A percentile compares a stretch with the other conserved stretches of the same genome.
These are phyloP conservation scores for Recurvirostra avosetta DNA, from an alignment of 2,113 vertebrate species.

Conservation along the genomic window DNA sequence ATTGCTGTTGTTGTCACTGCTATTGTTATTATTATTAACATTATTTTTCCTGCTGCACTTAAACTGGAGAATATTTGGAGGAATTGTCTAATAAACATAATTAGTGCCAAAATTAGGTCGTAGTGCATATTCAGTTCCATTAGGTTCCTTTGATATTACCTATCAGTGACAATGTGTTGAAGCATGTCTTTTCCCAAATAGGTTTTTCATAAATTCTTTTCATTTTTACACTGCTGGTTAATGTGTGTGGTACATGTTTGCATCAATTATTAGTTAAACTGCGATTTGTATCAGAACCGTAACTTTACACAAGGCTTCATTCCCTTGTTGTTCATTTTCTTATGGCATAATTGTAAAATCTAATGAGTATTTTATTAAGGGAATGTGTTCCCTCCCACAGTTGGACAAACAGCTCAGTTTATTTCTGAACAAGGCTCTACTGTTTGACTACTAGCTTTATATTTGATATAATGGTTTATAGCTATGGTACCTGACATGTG, in stretches of 20 bases:
- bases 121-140: not conserved
- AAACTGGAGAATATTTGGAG: not conserved
- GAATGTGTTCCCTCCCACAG: not conserved
- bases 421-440: not conserved
- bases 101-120: not conserved
- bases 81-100: not conserved
- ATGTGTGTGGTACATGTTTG: not conserved
- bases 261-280: not conserved
- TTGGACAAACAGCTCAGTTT: not conserved
- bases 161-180: not conserved
- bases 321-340: not conserved
- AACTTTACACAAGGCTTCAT: not conserved
- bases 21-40: not conserved
- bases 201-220: constrained; percentile 9
- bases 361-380: constrained; percentile 17
- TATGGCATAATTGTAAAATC: not conserved
- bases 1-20: not conserved
- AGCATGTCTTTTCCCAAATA: not conserved
- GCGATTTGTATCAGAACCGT: constrained; percentile 5
- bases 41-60: not conserved
- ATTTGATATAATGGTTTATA: not conserved
- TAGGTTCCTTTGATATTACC: not conserved
- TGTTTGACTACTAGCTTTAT: constrained; percentile 9
- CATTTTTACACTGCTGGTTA: not conserved
- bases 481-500: not conserved